A percentile compares a stretch with the other conserved stretches of the same genome.
These are phyloP conservation scores for Aphelenchoides avenae DNA, from an alignment of 1,140 invertebrate species.

Conservation along the genomic window DNA sequence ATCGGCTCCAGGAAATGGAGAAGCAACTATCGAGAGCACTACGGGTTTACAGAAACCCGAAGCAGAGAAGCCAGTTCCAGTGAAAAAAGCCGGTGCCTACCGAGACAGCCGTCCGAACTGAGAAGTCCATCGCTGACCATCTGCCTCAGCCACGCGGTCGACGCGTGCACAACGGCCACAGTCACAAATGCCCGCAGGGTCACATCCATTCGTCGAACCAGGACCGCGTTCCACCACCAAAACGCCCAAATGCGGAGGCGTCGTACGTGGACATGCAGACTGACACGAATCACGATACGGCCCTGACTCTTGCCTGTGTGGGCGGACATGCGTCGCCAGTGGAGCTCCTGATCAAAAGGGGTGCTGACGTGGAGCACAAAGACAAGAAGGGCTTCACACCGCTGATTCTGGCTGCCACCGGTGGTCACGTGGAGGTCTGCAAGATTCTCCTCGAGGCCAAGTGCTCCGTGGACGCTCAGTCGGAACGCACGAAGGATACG, in stretches of 20 bases:
- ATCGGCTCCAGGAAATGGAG: too few species aligned
- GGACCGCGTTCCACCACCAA: conserved; percentile 1
- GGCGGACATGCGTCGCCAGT: conserved; percentile 87
- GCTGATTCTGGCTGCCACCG: conserved; percentile 89
- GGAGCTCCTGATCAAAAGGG: conserved; percentile 70
- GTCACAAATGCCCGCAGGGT: conserved; percentile 3
- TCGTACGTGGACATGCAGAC: conserved; percentile 79
- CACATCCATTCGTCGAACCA: conserved; percentile 7
- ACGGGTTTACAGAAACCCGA: too few species aligned
- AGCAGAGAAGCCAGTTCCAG: too few species aligned
- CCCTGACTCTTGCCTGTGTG: conserved; percentile 89
- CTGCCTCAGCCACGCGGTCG: conserved; percentile 11
- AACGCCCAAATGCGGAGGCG: conserved; percentile 14
- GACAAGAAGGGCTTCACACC: conserved; percentile 99
- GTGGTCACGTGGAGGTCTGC: conserved; percentile 88
- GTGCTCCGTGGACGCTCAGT: conserved; percentile 94
- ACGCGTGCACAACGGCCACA: conserved; percentile 10
- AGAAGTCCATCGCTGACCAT: too few species aligned
- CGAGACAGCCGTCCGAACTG: too few species aligned
- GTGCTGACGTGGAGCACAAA: conserved; percentile 93
- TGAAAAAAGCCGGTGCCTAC: too few species aligned
- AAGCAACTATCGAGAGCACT: too few species aligned
- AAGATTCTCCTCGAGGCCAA: conserved; percentile 85
- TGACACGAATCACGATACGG: conserved; percentile 95
- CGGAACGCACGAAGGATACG: conserved; percentile 96